Conservation (phyloP, 2,113 vertebrate genomes). For the Triplophysa rosa region DNA sequence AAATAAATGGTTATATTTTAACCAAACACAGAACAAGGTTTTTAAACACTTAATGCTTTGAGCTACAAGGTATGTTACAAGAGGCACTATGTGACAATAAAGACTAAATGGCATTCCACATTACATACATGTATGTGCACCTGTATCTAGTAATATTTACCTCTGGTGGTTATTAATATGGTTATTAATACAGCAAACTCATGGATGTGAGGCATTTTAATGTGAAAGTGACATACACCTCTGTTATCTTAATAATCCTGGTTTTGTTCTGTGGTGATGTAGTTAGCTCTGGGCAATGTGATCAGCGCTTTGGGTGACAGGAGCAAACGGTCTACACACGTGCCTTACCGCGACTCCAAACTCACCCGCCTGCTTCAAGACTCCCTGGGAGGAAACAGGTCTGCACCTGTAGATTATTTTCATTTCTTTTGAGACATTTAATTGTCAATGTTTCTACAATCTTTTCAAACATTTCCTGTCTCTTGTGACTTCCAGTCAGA, state of each 20-base stretch:
- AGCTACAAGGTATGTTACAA: too few species aligned
- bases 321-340: constrained; percentile 91
- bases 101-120: neutral
- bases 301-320: constrained; percentile 96
- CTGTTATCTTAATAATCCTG: neutral
- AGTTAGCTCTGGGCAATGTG: constrained; percentile 96
- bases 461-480: neutral
- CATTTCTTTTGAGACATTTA: neutral
- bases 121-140: neutral
- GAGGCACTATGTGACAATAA: too few species aligned
- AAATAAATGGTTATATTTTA: too few species aligned
- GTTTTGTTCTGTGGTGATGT: constrained; percentile 13
- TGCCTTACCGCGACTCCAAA: constrained; percentile 97
- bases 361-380: constrained; percentile 94
- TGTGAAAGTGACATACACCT: neutral
- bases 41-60: too few species aligned
- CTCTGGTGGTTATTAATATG: neutral
- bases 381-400: constrained; percentile 98
- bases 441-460: neutral
- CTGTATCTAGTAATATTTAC: neutral
- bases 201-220: neutral
- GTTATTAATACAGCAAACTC: neutral
- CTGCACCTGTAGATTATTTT: constrained; percentile 17
- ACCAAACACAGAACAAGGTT: too few species aligned
- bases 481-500: constrained; percentile 81